phyloP scores from a whole-genome alignment of 2,888 invertebrate genomes.

The Pelosia muscerda region DNA sequence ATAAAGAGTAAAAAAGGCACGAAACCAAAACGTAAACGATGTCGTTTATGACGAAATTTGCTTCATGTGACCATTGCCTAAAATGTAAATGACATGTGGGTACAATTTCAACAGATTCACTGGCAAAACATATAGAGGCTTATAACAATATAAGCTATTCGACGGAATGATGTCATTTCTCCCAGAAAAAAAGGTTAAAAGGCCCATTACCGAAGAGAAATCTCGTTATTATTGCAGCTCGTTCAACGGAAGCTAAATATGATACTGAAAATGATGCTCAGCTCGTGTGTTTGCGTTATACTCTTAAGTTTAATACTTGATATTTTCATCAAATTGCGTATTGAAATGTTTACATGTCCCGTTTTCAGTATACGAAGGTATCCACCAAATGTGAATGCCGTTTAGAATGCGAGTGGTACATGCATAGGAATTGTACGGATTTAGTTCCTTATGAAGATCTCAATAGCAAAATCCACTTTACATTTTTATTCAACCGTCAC shows the following conservation, averaged over 20 bases:
- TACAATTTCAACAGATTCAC: conserved; percentile 57
- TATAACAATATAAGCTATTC: conserved; percentile 67
- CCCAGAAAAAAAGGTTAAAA: conserved; percentile 65
- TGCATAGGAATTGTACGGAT: conserved; percentile 42
- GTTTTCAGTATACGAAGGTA: conserved; percentile 18
- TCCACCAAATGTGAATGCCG: conserved; percentile 21
- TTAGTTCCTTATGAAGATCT: conserved; percentile 33
- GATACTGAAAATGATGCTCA: conserved; percentile 56
- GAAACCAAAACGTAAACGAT: conserved; percentile 39
- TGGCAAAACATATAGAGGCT: conserved; percentile 56
- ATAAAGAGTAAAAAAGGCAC: conserved; percentile 34
- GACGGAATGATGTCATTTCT: conserved; percentile 67
- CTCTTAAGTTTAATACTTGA: conserved; percentile 51
- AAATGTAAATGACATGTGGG: conserved; percentile 51
- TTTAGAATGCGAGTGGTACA: conserved; percentile 33
- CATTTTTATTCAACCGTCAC: conserved; percentile 17
- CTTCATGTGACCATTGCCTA: conserved; percentile 43
- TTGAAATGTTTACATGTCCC: conserved; percentile 31
- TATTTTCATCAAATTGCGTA: conserved; percentile 39
- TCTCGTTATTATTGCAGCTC: conserved; percentile 64
- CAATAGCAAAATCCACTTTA: conserved; percentile 16
- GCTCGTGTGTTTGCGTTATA: conserved; percentile 44
- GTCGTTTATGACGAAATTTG: conserved; percentile 42
- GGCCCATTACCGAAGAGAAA: conserved; percentile 63
- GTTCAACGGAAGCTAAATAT: conserved; percentile 61